These are phyloP conservation scores for Eurois occulta DNA, from an alignment of 2,888 invertebrate genomes.

Conservation along the genomic window DNA sequence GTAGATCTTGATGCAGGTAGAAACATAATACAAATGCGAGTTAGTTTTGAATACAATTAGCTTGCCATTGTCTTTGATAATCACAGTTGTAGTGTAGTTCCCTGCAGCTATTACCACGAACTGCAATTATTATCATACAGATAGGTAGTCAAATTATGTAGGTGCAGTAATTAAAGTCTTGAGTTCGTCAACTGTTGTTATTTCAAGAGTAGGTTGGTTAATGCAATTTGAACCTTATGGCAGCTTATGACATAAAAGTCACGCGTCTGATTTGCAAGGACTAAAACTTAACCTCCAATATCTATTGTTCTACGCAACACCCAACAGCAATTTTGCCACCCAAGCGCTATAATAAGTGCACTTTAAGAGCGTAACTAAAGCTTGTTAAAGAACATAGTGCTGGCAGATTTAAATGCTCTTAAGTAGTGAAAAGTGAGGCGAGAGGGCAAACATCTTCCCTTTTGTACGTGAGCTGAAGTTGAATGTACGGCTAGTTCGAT, in stretches of 20 bases:
- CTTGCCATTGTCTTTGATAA: constrained; percentile 12
- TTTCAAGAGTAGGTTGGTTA: background rate
- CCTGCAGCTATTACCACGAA: background rate
- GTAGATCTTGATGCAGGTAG: background rate
- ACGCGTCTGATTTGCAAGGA: background rate
- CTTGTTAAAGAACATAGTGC: constrained; percentile 8
- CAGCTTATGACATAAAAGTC: background rate
- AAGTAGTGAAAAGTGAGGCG: constrained; percentile 32
- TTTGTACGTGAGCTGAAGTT: constrained; percentile 31
- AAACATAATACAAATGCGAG: background rate
- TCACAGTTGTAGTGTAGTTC: constrained; percentile 6
- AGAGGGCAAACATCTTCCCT: constrained; percentile 20
- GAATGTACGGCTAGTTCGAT: constrained; percentile 8
- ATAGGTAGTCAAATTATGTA: constrained; percentile 17
- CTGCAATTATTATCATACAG: constrained; percentile 5
- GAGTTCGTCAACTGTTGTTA: constrained; percentile 6
- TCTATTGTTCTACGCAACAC: constrained; percentile 28
- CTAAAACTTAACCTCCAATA: constrained; percentile 3
- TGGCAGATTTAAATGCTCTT: constrained; percentile 39
- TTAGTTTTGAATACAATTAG: background rate
- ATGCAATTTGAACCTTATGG: constrained; percentile 18
- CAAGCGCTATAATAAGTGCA: constrained; percentile 24
- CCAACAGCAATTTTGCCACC: constrained; percentile 10
- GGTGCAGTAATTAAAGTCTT: background rate
- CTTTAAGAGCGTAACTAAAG: constrained; percentile 20